These are phyloP conservation scores for Catostylus mosaicus DNA, from an alignment of 30 jellyfish, hydroid and myxozoan species.

Conservation along the genomic window DNA sequence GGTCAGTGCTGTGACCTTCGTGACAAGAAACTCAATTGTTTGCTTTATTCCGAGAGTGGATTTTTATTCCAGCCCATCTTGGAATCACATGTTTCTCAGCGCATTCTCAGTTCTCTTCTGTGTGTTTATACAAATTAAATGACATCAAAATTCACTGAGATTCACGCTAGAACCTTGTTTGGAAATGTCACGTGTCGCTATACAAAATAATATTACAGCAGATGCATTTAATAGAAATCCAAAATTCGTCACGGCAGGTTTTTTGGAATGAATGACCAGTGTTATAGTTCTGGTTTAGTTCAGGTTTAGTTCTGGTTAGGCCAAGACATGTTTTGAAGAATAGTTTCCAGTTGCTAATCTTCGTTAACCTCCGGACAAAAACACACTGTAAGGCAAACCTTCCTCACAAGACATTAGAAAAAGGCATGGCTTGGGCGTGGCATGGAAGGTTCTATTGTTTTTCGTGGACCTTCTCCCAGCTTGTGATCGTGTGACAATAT, in stretches of 20 bases:
- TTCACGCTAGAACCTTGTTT: constrained; percentile 1
- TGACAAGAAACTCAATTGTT: constrained; percentile 42
- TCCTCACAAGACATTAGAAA: no score
- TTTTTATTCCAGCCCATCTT: constrained; percentile 63
- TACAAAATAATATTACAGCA: not conserved
- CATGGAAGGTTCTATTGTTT: no score
- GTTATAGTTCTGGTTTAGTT: no score
- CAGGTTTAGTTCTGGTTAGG: no score
- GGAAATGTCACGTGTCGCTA: not conserved
- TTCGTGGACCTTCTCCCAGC: no score
- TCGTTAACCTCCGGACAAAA: no score
- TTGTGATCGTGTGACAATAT: no score
- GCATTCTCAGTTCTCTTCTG: constrained; percentile 16
- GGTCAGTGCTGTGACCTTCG: constrained; percentile 72
- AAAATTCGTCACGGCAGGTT: not conserved
- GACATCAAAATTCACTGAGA: not conserved
- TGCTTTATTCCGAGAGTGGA: constrained; percentile 19
- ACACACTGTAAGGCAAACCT: no score
- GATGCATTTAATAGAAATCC: not conserved
- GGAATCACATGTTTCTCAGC: constrained; percentile 54
- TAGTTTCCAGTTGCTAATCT: no score
- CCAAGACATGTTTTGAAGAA: no score
- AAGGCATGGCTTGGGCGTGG: no score
- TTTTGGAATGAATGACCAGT: not conserved
- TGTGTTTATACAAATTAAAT: constrained; percentile 9